A percentile compares a stretch with the other conserved stretches of the same genome.
Evolutionary conservation across 2,797 vertebrate genomes (phyloP).

Genomic region (Sardinella longiceps): DNA sequence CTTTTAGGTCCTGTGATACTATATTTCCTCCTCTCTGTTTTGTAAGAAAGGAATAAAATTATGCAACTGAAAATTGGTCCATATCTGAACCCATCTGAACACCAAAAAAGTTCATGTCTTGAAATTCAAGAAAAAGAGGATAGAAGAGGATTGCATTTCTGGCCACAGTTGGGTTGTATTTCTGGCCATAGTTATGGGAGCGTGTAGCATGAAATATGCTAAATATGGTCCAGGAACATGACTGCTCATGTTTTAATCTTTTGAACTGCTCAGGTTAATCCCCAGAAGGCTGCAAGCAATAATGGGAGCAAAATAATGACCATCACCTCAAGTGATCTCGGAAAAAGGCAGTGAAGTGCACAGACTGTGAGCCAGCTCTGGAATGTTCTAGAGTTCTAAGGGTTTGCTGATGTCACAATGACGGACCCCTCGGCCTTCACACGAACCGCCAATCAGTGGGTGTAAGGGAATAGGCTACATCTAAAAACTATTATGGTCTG

Average conservation of each 20-base stretch:
- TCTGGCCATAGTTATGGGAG: not conserved
- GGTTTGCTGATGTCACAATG: not conserved
- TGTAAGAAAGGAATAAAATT: no score
- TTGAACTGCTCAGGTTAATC: not conserved
- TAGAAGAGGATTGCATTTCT: no score
- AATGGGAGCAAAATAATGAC: not conserved
- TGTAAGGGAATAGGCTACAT: not conserved
- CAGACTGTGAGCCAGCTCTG: not conserved
- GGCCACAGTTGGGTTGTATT: no score
- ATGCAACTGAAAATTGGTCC: no score
- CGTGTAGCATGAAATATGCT: not conserved
- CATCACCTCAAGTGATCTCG: not conserved
- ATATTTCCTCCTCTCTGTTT: no score
- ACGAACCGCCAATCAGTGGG: not conserved
- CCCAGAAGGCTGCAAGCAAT: not conserved
- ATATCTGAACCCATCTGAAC: no score
- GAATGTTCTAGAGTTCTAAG: not conserved
- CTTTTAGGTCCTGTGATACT: no score
- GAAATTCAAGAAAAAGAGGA: no score
- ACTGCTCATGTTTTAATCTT: not conserved
- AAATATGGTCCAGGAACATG: not conserved
- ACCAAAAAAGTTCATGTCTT: no score
- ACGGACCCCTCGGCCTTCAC: not conserved
- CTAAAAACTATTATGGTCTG: no score
- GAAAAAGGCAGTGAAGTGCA: not conserved